Evolutionary conservation across 2,113 vertebrate genomes (phyloP).

Genomic region (Tyrannus savana): DNA sequence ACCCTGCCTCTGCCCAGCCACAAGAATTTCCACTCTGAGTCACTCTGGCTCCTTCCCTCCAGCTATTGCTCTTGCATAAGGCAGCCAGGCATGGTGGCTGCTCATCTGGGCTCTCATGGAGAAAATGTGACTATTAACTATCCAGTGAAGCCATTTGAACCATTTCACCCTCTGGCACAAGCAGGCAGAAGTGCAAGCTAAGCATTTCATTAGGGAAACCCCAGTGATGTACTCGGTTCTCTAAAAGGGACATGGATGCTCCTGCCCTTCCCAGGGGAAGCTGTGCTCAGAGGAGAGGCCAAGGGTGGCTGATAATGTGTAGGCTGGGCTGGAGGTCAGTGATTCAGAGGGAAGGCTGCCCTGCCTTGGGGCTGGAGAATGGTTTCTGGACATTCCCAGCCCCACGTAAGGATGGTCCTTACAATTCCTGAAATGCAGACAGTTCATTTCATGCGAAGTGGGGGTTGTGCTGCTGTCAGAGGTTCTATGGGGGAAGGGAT

Average conservation of each 20-base stretch:
- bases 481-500: neutral
- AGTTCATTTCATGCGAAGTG: neutral
- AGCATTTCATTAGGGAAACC: constrained; percentile 5
- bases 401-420: rapidly evolving
- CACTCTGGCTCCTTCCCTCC: neutral
- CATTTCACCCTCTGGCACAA: neutral
- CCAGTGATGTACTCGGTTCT: neutral
- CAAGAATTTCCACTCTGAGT: constrained; percentile 59
- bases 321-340: neutral
- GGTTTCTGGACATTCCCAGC: neutral
- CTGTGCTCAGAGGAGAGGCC: neutral
- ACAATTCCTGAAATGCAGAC: neutral
- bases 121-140: constrained; percentile 35
- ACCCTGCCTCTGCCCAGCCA: neutral
- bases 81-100: neutral
- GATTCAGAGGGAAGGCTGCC: neutral
- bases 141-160: neutral
- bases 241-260: neutral
- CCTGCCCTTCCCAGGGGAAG: neutral
- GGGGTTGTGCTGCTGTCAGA: neutral
- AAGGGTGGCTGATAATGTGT: neutral
- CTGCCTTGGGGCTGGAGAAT: neutral
- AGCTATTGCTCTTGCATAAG: constrained; percentile 54
- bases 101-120: constrained; percentile 27
- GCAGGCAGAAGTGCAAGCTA: neutral